A percentile compares a stretch with the other conserved stretches of the same genome.
Evolutionary conservation across 2,888 invertebrate species (phyloP).

Genomic region (Ichneumon xanthorius): DNA sequence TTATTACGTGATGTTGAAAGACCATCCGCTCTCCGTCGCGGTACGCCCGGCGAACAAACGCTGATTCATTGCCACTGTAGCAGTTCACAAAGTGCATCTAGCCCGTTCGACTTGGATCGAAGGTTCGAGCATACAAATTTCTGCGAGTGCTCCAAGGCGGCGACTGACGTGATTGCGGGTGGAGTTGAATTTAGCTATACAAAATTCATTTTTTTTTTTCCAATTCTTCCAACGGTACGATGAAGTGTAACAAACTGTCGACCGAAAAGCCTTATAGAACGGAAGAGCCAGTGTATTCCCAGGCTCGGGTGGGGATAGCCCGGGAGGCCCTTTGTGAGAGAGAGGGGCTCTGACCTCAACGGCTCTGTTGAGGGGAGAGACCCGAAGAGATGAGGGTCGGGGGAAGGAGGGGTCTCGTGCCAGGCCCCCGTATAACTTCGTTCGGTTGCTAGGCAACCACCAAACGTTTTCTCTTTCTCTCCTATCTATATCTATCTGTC

Average conservation of each 20-base stretch:
- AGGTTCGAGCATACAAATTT: neutral
- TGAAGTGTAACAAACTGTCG: conserved; percentile 1
- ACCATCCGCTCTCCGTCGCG: conserved; percentile 23
- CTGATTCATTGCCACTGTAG: conserved; percentile 36
- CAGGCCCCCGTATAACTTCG: conserved; percentile 52
- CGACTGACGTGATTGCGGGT: neutral
- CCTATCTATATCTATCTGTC: conserved; percentile 32
- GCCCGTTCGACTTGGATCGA: neutral
- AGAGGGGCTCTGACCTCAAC: conserved; percentile 81
- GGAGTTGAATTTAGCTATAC: neutral
- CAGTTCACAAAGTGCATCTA: neutral
- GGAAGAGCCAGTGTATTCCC: conserved; percentile 37
- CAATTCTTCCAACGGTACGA: neutral
- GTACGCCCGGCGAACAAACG: conserved; percentile 39
- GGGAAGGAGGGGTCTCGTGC: conserved; percentile 37
- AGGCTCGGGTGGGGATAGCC: conserved; percentile 58
- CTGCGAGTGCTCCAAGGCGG: neutral
- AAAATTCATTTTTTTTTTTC: neutral
- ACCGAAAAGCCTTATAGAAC: conserved; percentile 43
- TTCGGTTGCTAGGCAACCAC: conserved; percentile 79
- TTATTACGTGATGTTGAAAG: conserved; percentile 50
- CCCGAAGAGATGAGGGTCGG: conserved; percentile 44
- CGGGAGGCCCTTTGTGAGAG: conserved; percentile 78
- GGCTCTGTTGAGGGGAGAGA: conserved; percentile 73
- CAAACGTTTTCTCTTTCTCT: conserved; percentile 70